A percentile compares a stretch with the other conserved stretches of the same genome.
Evolutionary conservation across 2,797 vertebrate genomes (phyloP).

Genomic region (Anableps anableps): DNA sequence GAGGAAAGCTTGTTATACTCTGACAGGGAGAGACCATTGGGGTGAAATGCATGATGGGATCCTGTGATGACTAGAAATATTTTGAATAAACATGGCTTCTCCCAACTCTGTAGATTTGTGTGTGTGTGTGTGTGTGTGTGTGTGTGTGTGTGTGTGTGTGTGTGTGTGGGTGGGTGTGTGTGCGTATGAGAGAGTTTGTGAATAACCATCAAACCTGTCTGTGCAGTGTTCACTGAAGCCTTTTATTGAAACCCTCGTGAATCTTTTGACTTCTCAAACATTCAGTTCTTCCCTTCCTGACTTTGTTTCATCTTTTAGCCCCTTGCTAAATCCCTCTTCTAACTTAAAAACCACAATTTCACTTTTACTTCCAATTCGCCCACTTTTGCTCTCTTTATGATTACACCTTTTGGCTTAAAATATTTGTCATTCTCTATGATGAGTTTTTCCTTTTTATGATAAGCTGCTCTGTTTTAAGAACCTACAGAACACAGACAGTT

Average conservation of each 20-base stretch:
- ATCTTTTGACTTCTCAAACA: conserved; percentile 68
- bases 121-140: conserved; percentile 29
- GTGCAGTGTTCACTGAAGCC: conserved; percentile 72
- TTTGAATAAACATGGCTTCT: conserved; percentile 74
- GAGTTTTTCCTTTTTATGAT: background rate
- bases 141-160: conserved; percentile 13
- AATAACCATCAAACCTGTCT: conserved; percentile 49
- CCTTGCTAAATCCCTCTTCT: background rate
- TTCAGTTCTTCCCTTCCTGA: conserved; percentile 29
- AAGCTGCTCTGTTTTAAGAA: background rate
- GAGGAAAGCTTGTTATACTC: conserved; percentile 67
- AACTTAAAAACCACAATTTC: conserved; percentile 26
- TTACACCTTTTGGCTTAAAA: background rate
- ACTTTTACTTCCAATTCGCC: conserved; percentile 44
- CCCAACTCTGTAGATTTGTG: conserved; percentile 28
- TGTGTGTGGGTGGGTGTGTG: too few species aligned
- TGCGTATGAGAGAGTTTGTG: background rate
- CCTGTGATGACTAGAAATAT: conserved; percentile 72
- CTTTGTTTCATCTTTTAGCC: conserved; percentile 12
- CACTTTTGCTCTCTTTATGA: background rate
- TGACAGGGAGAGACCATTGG: conserved; percentile 66
- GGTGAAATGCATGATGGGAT: conserved; percentile 76
- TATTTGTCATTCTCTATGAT: background rate
- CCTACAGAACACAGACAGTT: background rate
- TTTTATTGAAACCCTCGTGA: conserved; percentile 73